phyloP scores from a whole-genome alignment of 1,140 invertebrate species.

The Danaus melanippus region DNA sequence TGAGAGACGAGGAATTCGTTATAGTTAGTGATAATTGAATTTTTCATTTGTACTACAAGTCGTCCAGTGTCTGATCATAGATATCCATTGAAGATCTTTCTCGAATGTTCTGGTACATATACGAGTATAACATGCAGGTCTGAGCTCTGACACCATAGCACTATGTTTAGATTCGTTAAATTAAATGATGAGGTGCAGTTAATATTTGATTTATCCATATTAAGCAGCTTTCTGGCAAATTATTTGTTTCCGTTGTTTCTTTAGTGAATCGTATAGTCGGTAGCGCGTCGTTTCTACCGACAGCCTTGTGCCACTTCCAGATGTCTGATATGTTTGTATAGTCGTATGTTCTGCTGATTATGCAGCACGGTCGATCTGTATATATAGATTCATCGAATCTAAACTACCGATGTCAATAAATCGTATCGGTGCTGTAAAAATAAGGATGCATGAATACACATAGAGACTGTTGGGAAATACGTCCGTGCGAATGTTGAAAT shows the following conservation, averaged over 20 bases:
- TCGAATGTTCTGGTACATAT: no score
- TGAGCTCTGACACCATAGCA: no score
- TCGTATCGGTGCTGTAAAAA: constrained; percentile 25
- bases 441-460: constrained; percentile 22
- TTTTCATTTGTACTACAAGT: no score
- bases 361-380: constrained; percentile 28
- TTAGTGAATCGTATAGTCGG: constrained; percentile 22
- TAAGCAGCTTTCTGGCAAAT: constrained; percentile 37
- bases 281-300: constrained; percentile 46
- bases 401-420: constrained; percentile 20
- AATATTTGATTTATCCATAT: constrained; percentile 18
- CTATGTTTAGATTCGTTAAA: no score
- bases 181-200: background rate
- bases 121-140: no score
- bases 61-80: no score
- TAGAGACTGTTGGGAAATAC: constrained; percentile 25
- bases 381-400: constrained; percentile 39
- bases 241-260: constrained; percentile 43
- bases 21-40: no score
- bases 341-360: constrained; percentile 29
- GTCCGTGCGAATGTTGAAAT: constrained; percentile 17
- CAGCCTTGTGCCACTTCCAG: constrained; percentile 60
- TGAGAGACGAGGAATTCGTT: no score
- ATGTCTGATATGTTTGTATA: constrained; percentile 43
- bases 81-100: no score